phyloP scores from a whole-genome alignment of 2,888 invertebrate species.

The Sinotaia quadrata region DNA sequence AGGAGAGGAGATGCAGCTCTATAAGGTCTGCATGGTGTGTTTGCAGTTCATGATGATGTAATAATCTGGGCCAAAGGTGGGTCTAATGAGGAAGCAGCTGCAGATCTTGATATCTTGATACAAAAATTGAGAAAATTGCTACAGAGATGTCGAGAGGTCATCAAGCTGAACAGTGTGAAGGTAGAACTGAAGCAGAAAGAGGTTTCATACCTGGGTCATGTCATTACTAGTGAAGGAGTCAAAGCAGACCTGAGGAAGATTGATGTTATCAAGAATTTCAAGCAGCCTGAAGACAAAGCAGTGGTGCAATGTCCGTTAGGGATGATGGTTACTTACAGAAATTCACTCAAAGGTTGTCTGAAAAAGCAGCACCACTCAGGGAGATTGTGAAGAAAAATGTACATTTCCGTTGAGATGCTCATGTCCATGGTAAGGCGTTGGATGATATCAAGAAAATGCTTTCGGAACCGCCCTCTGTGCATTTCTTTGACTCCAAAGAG shows the following conservation, averaged over 20 bases:
- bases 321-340: not conserved
- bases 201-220: too few relatives aligned
- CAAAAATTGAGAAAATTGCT: too few relatives aligned
- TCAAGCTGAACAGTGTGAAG: slow-evolving; percentile 10
- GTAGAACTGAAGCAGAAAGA: too few relatives aligned
- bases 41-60: slow-evolving; percentile 7
- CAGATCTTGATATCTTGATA: too few relatives aligned
- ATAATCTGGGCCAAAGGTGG: not conserved
- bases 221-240: slow-evolving; percentile 2
- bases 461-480: not conserved
- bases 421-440: not conserved
- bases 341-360: too few relatives aligned
- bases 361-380: slow-evolving; percentile 5
- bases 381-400: not conserved
- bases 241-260: slow-evolving; percentile 3
- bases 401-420: too few relatives aligned
- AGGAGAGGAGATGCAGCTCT: not conserved
- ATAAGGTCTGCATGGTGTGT: not conserved
- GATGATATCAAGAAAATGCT: not conserved
- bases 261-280: not conserved
- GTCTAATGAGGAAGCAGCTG: not conserved
- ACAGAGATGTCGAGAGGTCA: too few relatives aligned
- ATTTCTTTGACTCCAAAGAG: slow-evolving; percentile 1
- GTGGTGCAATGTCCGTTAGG: not conserved
- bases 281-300: too few relatives aligned